Percentiles rank a stretch among this genome's conserved stretches.
phyloP scores from a whole-genome alignment of 2,113 vertebrate species.

The Eulemur macaco region DNA sequence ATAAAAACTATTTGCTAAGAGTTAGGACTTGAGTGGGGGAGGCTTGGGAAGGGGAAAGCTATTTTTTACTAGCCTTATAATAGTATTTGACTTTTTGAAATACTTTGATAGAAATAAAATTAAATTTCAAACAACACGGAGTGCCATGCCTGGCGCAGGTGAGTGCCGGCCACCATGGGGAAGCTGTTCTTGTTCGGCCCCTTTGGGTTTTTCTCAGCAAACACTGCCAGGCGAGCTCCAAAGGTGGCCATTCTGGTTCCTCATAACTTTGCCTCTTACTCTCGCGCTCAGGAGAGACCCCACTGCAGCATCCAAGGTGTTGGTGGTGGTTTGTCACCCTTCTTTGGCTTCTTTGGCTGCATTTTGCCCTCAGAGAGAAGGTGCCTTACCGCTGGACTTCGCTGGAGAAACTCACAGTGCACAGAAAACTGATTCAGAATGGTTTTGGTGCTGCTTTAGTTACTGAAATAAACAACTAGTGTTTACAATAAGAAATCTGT shows the following conservation, averaged over 20 bases:
- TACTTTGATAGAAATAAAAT: neutral
- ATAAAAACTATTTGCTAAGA: neutral
- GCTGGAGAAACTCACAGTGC: neutral
- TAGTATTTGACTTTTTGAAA: neutral
- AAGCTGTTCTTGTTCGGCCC: neutral
- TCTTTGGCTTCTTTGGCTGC: neutral
- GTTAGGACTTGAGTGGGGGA: neutral
- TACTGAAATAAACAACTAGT: neutral
- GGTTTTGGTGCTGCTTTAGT: neutral
- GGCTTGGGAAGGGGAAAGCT: neutral
- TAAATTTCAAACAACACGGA: neutral
- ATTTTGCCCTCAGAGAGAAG: neutral
- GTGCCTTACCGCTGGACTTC: neutral
- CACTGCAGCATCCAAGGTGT: too few species aligned
- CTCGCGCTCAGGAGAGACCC: too few species aligned
- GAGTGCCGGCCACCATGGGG: neutral
- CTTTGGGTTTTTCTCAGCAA: neutral
- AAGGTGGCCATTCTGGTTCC: neutral
- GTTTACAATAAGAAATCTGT: conserved; percentile 7
- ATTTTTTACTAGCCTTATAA: neutral
- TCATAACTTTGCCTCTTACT: neutral
- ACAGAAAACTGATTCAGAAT: neutral
- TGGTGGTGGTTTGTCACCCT: neutral
- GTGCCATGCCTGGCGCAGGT: neutral
- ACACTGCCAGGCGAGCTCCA: neutral